These are phyloP conservation scores for Automeris io DNA, from an alignment of 2,888 invertebrate genomes.

Conservation along the genomic window DNA sequence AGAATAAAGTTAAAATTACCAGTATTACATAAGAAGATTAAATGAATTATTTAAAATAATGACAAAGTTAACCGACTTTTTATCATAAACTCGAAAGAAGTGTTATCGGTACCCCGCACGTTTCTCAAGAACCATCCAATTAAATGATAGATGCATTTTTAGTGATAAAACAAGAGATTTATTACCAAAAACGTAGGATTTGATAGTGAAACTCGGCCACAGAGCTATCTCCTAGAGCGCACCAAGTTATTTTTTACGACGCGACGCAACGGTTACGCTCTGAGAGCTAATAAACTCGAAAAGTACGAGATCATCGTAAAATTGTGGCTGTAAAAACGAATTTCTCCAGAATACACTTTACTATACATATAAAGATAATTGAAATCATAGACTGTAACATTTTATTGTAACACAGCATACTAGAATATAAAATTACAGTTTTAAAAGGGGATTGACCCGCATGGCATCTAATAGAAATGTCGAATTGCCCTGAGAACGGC, in stretches of 20 bases:
- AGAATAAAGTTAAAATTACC: too few species aligned
- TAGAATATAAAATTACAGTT: too few species aligned
- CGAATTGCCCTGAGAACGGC: too few species aligned
- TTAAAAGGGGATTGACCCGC: not conserved
- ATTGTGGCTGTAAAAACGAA: not conserved
- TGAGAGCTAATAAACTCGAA: not conserved
- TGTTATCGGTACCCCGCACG: conserved; percentile 6
- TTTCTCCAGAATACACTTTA: not conserved
- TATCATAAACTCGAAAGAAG: not conserved
- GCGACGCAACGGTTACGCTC: conserved; percentile 39
- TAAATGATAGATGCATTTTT: conserved; percentile 27
- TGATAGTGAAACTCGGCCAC: conserved; percentile 54
- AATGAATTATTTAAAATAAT: not conserved
- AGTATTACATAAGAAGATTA: too few species aligned
- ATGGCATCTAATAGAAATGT: not conserved
- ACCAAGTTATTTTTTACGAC: conserved; percentile 38
- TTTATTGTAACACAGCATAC: too few species aligned
- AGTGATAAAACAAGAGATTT: conserved; percentile 47
- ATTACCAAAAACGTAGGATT: conserved; percentile 38
- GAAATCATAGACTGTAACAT: too few species aligned
- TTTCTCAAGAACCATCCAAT: conserved; percentile 18
- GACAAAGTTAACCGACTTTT: not conserved
- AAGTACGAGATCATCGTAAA: not conserved
- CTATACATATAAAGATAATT: too few species aligned
- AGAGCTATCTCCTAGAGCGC: conserved; percentile 38